Conservation (phyloP, 1,140 invertebrate species). For the Limonius californicus region DNA sequence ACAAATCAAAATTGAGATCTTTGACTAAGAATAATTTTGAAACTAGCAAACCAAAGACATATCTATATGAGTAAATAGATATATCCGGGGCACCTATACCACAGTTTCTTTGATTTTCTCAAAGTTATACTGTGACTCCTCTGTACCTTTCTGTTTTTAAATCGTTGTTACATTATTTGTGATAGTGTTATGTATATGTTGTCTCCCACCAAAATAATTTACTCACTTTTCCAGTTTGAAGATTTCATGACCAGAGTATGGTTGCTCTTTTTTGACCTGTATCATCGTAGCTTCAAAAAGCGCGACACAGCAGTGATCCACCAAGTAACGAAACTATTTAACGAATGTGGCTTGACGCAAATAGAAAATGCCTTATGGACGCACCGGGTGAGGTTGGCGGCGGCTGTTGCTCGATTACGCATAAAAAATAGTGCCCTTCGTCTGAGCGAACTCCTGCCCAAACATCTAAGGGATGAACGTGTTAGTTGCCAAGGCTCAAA, state of each 20-base stretch:
- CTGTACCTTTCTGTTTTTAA: no score
- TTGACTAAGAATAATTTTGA: no score
- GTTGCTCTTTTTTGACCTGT: conserved; percentile 61
- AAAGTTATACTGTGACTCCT: no score
- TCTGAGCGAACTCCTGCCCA: conserved; percentile 62
- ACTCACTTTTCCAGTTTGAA: conserved; percentile 42
- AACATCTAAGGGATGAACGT: conserved; percentile 62
- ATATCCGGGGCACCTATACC: no score
- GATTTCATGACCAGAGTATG: conserved; percentile 51
- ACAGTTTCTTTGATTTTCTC: no score
- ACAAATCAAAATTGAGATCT: no score
- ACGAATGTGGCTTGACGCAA: conserved; percentile 47
- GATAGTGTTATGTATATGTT: not conserved
- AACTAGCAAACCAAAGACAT: no score
- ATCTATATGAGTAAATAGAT: no score
- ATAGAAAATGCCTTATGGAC: conserved; percentile 61
- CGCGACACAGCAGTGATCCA: conserved; percentile 43
- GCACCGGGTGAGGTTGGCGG: conserved; percentile 61
- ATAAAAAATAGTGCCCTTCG: conserved; percentile 67
- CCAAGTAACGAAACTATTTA: conserved; percentile 47
- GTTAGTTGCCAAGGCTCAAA: conserved; percentile 56
- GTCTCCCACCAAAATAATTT: not conserved
- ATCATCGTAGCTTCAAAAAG: conserved; percentile 55
- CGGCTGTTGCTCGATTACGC: conserved; percentile 62
- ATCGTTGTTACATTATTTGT: no score